Base-by-base conservation (phyloP, 2,113 vertebrate genomes). In the Malaclemys terrapin region DNA sequence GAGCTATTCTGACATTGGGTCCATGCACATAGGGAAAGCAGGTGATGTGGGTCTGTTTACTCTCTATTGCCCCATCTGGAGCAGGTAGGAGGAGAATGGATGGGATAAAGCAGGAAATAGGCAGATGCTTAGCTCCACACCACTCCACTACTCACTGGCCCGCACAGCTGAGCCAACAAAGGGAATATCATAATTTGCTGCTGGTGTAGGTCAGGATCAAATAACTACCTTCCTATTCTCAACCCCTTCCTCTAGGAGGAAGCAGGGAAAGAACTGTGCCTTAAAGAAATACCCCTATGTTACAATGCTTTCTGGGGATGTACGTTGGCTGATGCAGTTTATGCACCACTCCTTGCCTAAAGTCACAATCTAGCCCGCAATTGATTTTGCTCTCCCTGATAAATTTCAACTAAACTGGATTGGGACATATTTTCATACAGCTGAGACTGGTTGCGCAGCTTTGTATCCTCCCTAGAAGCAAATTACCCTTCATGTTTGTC, bases 291-390 rank as follows among this genome's bases (percentile, higher is more conserved):
- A 2, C 1, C 54, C 1, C 82, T 17, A 14, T 5, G 1, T 6
- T 50, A 82, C 91, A 27, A 90, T 19, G 5, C 1, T 91, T 93
- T 87, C 65, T 29, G 57, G 50, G 80, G 62, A 14, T 52, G 89
- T 81, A 9, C 53, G 7, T 78, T 78, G 29, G 53, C 81, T 84
- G 54, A 47, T 56, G 59, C 81, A 94, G 83, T 92, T 95, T 89
- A 84, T 87, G 78, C 89, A 94, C 88, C 50, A 65, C 14, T 24
- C 42, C 76, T 94, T 95, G 53, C 89, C 69, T 91, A n/a, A 95
- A 94, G 75, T 95, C n/a, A 80, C 93, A 96, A 95, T 95, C 95
- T 96, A 93, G 89, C 84, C 35, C 89, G 95, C 95, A 96, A 94
- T 95, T 86, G 84, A 88, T 93, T 95, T 90, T 96, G 65, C 8